Evolutionary conservation across 2,888 invertebrate genomes (phyloP), one percentile per base, ranked within the genome.

Genomic region (Anoplius nigerrimus): DNA sequence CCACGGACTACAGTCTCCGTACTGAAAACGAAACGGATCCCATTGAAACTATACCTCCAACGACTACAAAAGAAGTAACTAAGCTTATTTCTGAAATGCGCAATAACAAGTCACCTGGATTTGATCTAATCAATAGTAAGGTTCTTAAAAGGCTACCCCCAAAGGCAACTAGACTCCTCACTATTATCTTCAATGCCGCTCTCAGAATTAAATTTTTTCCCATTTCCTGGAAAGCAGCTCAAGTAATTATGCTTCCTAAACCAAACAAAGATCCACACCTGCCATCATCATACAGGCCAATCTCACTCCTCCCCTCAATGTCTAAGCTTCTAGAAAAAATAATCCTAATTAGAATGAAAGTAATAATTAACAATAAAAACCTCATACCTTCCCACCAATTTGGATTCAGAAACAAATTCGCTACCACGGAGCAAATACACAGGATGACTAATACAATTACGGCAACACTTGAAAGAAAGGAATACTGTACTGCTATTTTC

Each of bases 121-220:
- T 68, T 22, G 83, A 83, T 56, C 66, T 77, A 20, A 80, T 84
- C 3, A 81, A 73, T 16, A 76, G 72, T 0, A 62, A 69, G 15
- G 34, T 81, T 2, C 62, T 80, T 0, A 79, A 80, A 69, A 66
- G 78, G 21, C 73, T 82, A 13, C 78, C 82, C 13, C 53, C 34
- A 66, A 78, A 79, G 61, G 75, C 66, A 3, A 62, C 81, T 8
- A 43, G 69, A 0, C 66, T 70, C 43, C 43, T 86, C 2, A 76
- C 80, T 2, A 58, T 70, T 16, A 53, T 83, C 0, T 73, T 73
- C 13, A 84, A 84, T 54, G 78, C 83, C 24, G 13, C 75, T n/a
- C 8, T 80, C 1, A 59, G 76, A 71, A 34, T 78, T 24, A 58
- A 65, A 2, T 78, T 80, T 22, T 71, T 81, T 4, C 82, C 82